A percentile compares a stretch with the other conserved stretches of the same genome.
These are phyloP conservation scores for Dasypus novemcinctus DNA, from an alignment of 2,113 vertebrate species.

Conservation along the genomic window DNA sequence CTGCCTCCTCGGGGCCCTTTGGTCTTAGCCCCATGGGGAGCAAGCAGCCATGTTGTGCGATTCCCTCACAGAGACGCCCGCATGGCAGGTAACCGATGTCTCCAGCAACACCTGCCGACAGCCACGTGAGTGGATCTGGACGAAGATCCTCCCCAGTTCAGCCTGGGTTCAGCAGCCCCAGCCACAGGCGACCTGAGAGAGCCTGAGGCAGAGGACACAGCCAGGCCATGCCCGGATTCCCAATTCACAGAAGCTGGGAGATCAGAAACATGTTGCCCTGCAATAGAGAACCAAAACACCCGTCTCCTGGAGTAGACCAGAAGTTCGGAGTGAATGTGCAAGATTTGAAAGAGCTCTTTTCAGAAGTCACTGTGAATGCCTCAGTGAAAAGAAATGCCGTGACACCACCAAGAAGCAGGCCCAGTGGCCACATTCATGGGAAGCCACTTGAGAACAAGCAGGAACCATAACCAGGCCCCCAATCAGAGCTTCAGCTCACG, in stretches of 20 bases:
- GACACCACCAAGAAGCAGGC: not conserved
- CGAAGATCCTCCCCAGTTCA: not conserved
- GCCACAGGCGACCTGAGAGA: not conserved
- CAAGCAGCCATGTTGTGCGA: too few species aligned
- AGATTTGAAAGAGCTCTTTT: not conserved
- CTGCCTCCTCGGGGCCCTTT: rapidly evolving
- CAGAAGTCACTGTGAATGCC: not conserved
- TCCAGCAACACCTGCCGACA: not conserved
- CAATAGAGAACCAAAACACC: not conserved
- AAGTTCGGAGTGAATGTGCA: not conserved
- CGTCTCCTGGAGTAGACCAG: not conserved
- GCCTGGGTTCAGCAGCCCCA: not conserved
- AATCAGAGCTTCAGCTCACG: not conserved
- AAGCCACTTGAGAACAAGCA: not conserved
- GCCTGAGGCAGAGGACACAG: not conserved
- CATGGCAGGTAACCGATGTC: rapidly evolving
- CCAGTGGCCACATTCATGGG: not conserved
- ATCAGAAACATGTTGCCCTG: not conserved
- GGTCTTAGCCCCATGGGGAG: not conserved
- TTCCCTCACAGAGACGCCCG: not conserved
- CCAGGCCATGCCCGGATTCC: not conserved
- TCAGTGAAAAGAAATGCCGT: not conserved
- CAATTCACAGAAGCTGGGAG: not conserved
- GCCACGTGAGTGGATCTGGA: not conserved
- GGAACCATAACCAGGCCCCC: not conserved